Evolutionary conservation across 2,888 invertebrate species (phyloP).

Genomic region (Pasiphila rectangulata): DNA sequence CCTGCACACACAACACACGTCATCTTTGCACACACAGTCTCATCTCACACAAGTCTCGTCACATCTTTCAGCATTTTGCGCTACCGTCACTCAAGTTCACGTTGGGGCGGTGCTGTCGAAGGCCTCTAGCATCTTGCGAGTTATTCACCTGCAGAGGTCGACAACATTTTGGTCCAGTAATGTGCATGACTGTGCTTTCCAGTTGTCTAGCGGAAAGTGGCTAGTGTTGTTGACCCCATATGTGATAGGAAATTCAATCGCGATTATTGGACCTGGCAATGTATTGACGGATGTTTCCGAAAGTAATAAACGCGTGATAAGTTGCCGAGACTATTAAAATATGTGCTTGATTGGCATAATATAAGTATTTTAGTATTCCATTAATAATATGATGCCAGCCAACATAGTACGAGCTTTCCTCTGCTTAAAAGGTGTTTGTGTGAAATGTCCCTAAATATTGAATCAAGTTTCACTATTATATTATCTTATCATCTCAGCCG

Average conservation of each 20-base stretch:
- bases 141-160: constrained; percentile 17
- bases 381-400: too few species aligned
- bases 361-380: not conserved
- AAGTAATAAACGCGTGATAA: not conserved
- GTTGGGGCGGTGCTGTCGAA: too few species aligned
- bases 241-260: constrained; percentile 46
- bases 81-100: not conserved
- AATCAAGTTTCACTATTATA: too few species aligned
- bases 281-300: not conserved
- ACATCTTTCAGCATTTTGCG: too few species aligned
- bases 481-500: too few species aligned
- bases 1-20: too few species aligned
- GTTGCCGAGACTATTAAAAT: not conserved
- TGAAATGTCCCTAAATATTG: too few species aligned
- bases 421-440: too few species aligned
- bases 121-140: constrained; percentile 2
- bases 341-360: constrained; percentile 3
- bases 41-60: too few species aligned
- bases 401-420: too few species aligned
- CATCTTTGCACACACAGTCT: not conserved
- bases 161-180: constrained; percentile 22
- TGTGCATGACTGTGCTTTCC: constrained; percentile 23
- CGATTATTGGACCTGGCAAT: not conserved
- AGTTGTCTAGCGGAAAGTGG: constrained; percentile 39
- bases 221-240: constrained; percentile 47